A percentile compares a stretch with the other conserved stretches of the same genome.
phyloP scores from a whole-genome alignment of 1,140 invertebrate genomes.

The Diorhabda carinulata region DNA sequence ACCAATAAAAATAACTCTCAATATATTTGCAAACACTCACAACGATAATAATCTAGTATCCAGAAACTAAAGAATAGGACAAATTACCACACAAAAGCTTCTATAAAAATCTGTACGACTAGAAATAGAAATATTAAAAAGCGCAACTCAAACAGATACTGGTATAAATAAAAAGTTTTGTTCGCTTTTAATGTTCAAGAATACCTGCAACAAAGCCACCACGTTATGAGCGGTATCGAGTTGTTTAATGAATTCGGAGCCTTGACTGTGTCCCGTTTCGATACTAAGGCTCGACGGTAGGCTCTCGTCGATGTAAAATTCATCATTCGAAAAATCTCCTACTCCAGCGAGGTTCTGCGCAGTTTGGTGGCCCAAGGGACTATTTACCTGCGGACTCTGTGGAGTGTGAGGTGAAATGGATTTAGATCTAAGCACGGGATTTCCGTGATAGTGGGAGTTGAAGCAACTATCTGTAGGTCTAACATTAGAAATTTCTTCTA shows the following conservation, averaged over 20 bases:
- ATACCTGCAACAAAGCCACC: constrained; percentile 63
- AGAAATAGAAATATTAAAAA: background rate
- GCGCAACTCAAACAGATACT: constrained; percentile 8
- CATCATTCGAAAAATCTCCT: constrained; percentile 70
- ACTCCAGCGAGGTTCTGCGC: constrained; percentile 12
- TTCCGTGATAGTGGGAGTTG: constrained; percentile 43
- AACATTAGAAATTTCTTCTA: constrained; percentile 42
- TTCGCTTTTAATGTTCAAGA: constrained; percentile 18
- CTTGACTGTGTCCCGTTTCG: constrained; percentile 56
- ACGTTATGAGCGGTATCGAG: constrained; percentile 60
- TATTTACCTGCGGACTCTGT: constrained; percentile 37
- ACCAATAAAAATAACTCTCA: no score
- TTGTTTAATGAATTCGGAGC: constrained; percentile 47
- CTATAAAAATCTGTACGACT: no score
- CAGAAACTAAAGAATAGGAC: no score
- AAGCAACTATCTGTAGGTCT: constrained; percentile 43
- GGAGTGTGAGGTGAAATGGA: constrained; percentile 39
- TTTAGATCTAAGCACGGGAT: constrained; percentile 38
- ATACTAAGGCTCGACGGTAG: constrained; percentile 65
- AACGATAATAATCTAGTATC: no score
- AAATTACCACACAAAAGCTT: no score
- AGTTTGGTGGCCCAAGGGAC: constrained; percentile 40
- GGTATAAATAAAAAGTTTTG: background rate
- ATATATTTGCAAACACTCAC: no score
- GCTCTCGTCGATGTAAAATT: constrained; percentile 85